These are phyloP conservation scores for Folsomia manolachei DNA, from an alignment of 2,888 invertebrate genomes.

Conservation along the genomic window DNA sequence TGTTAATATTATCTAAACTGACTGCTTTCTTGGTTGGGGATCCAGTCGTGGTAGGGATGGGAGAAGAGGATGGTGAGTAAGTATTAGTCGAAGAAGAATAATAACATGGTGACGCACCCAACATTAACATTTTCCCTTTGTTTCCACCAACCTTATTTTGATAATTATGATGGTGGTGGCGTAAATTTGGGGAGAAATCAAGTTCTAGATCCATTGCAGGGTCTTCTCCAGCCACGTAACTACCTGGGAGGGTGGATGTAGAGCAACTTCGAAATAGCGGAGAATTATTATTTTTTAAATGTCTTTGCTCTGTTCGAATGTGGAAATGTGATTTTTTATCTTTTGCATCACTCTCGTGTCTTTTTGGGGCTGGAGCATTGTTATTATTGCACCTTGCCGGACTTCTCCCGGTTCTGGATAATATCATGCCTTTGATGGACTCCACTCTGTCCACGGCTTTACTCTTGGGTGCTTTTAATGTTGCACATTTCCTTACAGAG, in stretches of 20 bases:
- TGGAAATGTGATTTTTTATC: conserved; percentile 15
- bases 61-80: not conserved
- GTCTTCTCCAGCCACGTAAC: conserved; percentile 73
- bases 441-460: conserved; percentile 48
- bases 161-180: conserved; percentile 10
- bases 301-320: not conserved
- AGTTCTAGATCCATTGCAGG: conserved; percentile 72
- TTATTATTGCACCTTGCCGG: conserved; percentile 28
- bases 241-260: conserved; percentile 70
- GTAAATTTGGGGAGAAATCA: conserved; percentile 10
- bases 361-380: conserved; percentile 16
- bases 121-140: conserved; percentile 32
- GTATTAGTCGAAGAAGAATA: too few species aligned
- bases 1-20: conserved; percentile 72
- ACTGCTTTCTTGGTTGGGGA: conserved; percentile 61
- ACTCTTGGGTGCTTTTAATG: conserved; percentile 38
- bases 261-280: conserved; percentile 72
- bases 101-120: conserved; percentile 30
- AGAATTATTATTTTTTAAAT: conserved; percentile 31
- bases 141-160: not conserved
- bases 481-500: conserved; percentile 47
- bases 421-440: conserved; percentile 46
- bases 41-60: not conserved
- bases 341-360: not conserved
- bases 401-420: conserved; percentile 34